phyloP scores from a whole-genome alignment of 2,797 vertebrate species.

The Onychomys leucogaster region DNA sequence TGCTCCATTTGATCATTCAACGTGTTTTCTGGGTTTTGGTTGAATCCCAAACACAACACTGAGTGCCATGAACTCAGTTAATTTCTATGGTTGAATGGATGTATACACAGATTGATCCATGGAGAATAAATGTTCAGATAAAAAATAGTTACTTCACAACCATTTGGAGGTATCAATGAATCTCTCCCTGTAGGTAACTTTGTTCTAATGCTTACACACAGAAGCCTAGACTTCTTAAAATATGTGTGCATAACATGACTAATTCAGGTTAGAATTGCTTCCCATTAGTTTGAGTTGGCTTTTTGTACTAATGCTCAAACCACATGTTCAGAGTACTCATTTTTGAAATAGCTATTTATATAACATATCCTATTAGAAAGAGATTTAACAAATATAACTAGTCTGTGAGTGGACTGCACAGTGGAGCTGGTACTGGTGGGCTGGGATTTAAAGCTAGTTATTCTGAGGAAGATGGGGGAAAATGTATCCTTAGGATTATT shows the following conservation, averaged over 20 bases:
- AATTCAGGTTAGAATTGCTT: neutral
- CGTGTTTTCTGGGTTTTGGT: neutral
- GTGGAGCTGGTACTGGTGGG: neutral
- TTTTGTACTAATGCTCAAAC: neutral
- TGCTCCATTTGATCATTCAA: neutral
- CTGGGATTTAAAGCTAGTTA: neutral
- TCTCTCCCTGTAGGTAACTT: neutral
- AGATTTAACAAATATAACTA: neutral
- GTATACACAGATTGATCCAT: neutral
- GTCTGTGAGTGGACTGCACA: neutral
- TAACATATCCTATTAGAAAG: neutral
- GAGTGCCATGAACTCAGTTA: neutral
- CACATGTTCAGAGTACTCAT: neutral
- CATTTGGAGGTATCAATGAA: neutral
- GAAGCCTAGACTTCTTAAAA: constrained; percentile 7
- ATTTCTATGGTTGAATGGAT: neutral
- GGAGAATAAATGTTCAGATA: constrained; percentile 2
- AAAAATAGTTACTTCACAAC: neutral
- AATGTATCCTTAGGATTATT: neutral
- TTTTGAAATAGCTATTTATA: constrained; percentile 17
- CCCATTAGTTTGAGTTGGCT: neutral
- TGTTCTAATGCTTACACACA: neutral
- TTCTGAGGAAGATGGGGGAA: neutral
- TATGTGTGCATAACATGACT: neutral
- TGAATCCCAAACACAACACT: neutral